A percentile compares a stretch with the other conserved stretches of the same genome.
Conservation (phyloP, 2,888 invertebrate species). For the Trissonchulus latispiculum region DNA sequence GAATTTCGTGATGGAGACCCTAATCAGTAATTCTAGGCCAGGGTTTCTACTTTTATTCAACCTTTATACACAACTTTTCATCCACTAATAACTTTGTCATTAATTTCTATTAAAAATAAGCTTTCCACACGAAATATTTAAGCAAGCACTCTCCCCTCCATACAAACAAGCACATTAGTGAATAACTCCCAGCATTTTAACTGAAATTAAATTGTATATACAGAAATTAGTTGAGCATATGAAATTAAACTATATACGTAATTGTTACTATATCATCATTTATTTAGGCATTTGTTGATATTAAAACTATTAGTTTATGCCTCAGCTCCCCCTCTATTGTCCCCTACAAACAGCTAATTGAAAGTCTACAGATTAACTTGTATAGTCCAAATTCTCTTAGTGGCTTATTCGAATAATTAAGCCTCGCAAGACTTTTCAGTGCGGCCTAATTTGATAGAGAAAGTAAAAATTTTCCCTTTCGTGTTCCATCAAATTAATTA, state of each 20-base stretch:
- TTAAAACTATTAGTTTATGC: not conserved
- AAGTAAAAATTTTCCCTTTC: no score
- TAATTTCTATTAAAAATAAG: no score
- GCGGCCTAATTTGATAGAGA: not conserved
- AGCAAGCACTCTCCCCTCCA: no score
- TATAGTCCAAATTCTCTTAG: no score
- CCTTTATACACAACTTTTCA: no score
- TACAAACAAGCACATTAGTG: not conserved
- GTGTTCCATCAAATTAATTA: no score
- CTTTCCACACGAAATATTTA: no score
- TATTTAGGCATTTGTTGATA: no score
- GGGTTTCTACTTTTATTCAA: no score
- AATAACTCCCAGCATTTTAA: not conserved
- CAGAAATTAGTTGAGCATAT: no score
- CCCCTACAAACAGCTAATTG: not conserved
- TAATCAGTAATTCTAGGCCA: not conserved
- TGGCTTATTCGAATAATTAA: not conserved
- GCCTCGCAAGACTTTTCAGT: not conserved
- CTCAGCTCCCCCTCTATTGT: not conserved
- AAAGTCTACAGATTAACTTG: not conserved
- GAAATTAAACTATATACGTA: not conserved
- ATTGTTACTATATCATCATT: not conserved
- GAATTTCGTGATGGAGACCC: not conserved
- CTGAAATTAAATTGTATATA: no score
- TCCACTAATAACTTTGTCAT: no score